Base-by-base conservation (phyloP, 2,888 invertebrate species). In the Noctua comes region DNA sequence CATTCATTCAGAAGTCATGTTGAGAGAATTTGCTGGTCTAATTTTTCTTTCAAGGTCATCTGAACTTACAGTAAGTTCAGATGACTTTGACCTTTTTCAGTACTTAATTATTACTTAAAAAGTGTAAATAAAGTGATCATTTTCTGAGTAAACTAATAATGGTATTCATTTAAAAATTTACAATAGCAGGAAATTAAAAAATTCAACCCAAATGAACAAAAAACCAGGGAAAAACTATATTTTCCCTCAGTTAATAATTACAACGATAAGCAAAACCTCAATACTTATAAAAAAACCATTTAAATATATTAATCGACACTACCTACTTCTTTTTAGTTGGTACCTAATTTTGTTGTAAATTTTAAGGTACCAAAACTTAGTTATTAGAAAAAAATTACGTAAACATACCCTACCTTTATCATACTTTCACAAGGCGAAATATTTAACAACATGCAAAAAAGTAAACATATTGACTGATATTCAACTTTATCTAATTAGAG, bases 361-460 rank as follows among this genome's bases (percentile, higher is more conserved):
- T 18, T 31, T 62, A 31, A 8, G 18, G 27, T 31, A 62, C 2
- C 27, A 62, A 62, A 62, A 31, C 18, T 31, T 18, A 18, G 18
- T 62, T 18, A 62, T 31, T 70, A n/a, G 18, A 43, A 59, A 11
- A 27, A 65, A 76, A 40, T 75, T 24, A 73, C n/a, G 54, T 3
- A 51, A 64, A n/a, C 10, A 65, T 13, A 18, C 24, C 7, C 6
- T 59, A 36, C 24, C 31, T 51, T 54, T 62, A 62, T 40, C 16
- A 74, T 59, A 31, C 16, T 48, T 73, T 79, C 18, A 11, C 80
- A 68, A 79, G 3, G 2, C 18, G 18, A 36, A 62, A 73, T 73
- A 68, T 79, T 46, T 68, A 68, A 54, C 16, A 68, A 24, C 36
- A 46, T 18, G n/a, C 57, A 73, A 72, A 74, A 79, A 16, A 68